Base-by-base conservation (phyloP, 2,113 vertebrate species). In the Taurulus bubalis region DNA sequence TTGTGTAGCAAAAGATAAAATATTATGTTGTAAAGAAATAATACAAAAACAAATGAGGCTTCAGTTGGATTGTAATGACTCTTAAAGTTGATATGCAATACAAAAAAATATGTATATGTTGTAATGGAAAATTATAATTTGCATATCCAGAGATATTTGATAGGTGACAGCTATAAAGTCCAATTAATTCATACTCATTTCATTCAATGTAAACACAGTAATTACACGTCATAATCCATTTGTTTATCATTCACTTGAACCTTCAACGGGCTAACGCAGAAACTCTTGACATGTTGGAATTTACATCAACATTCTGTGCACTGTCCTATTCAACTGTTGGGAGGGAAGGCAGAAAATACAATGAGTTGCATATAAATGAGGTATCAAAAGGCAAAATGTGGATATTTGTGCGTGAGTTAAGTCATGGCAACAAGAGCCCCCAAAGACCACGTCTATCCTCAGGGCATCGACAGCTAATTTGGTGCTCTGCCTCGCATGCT, bases 331-430 rank as follows among this genome's bases (percentile, higher is more conserved):
- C 60, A 69, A 63, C 62, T 51, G 68, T 22, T 72, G 53, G 49
- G 78, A 65, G 77, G 66, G 34, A 73, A 69, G 40, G 22, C 55
- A 65, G 36, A 15, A 69, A 81, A 85, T 45, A 79, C 71, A 85
- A 75, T 53, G 64, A 72, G 60, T 0, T 62, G 32, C 53, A 82
- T 88, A 55, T 75, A 85, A 88, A 90, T 89, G 72, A 87, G 69
- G 36, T 12, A 51, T 63, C 6, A 26, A 62, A 32, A 40, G 36
- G 58, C 14, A 55, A 75, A 36, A 42, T 70, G 72, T 55, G 79
- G 72, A 32, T 79, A 78, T 84, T 80, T 86, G 77, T 75, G 82
- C 73, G 60, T 69, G 49, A 85, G 82, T 80, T 40, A 75, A 83
- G 76, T 80, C 65, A 67, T 65, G 28, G 60, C 34, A 42, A 69